Conservation (phyloP, 2,113 vertebrate species). For the Ophthalmolycus amberensis region DNA sequence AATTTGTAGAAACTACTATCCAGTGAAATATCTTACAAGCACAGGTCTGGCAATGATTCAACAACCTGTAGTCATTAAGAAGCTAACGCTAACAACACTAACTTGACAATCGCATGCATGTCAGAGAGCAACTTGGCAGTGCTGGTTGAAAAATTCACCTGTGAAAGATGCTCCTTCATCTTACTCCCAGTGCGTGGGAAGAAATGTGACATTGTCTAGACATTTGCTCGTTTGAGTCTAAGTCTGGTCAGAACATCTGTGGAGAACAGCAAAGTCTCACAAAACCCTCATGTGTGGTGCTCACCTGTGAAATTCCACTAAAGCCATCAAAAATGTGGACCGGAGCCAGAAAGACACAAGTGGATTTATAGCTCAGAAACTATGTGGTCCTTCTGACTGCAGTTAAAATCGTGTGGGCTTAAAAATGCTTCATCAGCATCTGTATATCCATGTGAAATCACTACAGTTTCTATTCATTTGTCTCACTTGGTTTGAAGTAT, state of each 20-base stretch:
- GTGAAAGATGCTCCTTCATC: constrained; percentile 35
- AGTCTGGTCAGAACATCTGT: constrained; percentile 55
- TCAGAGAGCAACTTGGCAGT: constrained; percentile 39
- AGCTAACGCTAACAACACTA: neutral
- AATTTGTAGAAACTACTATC: neutral
- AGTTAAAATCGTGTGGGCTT: neutral
- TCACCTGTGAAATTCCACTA: constrained; percentile 73
- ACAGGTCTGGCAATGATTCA: neutral
- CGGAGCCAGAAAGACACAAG: constrained; percentile 52
- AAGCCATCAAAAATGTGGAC: constrained; percentile 56
- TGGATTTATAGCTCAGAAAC: constrained; percentile 46
- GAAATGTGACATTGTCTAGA: constrained; percentile 28
- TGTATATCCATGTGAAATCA: neutral
- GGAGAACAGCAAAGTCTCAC: constrained; percentile 38
- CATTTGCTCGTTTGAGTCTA: constrained; percentile 43
- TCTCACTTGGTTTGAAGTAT: neutral
- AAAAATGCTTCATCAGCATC: constrained; percentile 2
- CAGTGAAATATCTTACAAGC: neutral
- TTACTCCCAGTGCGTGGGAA: constrained; percentile 22
- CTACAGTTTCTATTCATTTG: neutral
- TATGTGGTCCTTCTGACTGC: neutral
- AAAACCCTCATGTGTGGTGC: constrained; percentile 51
- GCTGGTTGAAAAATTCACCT: constrained; percentile 37
- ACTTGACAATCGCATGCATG: neutral
- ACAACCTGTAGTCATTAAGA: neutral